A percentile compares a stretch with the other conserved stretches of the same genome.
Evolutionary conservation across 2,888 invertebrate genomes (phyloP).

Genomic region (Cosmia trapezina): DNA sequence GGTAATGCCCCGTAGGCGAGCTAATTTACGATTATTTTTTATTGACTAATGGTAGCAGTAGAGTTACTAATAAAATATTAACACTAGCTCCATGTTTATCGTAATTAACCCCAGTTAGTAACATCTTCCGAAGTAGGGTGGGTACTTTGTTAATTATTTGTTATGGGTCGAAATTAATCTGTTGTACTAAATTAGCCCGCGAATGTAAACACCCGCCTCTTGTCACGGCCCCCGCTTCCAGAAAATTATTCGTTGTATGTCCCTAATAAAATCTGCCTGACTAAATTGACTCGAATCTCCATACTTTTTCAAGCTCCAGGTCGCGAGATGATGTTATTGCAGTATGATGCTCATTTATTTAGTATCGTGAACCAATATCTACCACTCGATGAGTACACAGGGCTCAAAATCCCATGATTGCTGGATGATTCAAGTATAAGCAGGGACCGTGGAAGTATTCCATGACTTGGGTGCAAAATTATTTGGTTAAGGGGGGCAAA

Average conservation of each 20-base stretch:
- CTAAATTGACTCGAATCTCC: conserved; percentile 32
- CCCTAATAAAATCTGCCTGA: conserved; percentile 11
- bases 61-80: conserved; percentile 72
- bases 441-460: no score
- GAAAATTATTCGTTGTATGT: conserved; percentile 16
- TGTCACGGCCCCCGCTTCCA: conserved; percentile 53
- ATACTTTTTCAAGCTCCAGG: not conserved
- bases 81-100: conserved; percentile 77
- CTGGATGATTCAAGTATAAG: not conserved
- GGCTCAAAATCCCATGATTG: not conserved
- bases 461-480: no score
- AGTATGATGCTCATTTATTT: not conserved
- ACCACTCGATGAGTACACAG: not conserved
- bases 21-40: conserved; percentile 60
- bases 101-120: conserved; percentile 67
- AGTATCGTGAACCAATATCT: not conserved
- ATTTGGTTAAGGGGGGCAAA: no score
- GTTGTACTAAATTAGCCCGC: conserved; percentile 41
- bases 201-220: conserved; percentile 48
- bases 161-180: conserved; percentile 40
- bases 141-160: conserved; percentile 62
- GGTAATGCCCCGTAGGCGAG: conserved; percentile 56
- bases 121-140: conserved; percentile 55
- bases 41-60: conserved; percentile 65
- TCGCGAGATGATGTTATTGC: not conserved